Evolutionary conservation across 2,888 invertebrate genomes (phyloP).

Genomic region (Drosophila emarginata): DNA sequence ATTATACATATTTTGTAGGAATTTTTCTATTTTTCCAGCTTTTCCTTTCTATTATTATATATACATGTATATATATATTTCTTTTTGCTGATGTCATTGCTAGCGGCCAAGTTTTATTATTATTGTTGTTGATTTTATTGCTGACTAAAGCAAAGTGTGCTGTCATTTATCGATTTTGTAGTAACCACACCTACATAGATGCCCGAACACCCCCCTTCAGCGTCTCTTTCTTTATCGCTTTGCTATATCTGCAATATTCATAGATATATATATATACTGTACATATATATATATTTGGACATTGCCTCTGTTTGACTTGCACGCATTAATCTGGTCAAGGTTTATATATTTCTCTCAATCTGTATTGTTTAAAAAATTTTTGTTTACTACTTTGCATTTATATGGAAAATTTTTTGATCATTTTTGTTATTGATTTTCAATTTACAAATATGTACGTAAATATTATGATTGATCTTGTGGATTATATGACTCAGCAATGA

Average conservation of each 20-base stretch:
- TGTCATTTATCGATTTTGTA: slow-evolving; percentile 72
- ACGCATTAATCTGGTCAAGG: slow-evolving; percentile 73
- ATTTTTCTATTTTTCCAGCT: slow-evolving; percentile 1
- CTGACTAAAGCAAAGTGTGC: slow-evolving; percentile 57
- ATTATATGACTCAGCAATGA: slow-evolving; percentile 46
- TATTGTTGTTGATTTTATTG: slow-evolving; percentile 63
- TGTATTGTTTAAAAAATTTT: background rate
- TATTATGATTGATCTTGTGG: slow-evolving; percentile 59
- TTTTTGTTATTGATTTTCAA: slow-evolving; percentile 32
- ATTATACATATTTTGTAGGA: background rate
- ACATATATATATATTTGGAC: slow-evolving; percentile 30
- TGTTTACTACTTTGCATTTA: slow-evolving; percentile 20
- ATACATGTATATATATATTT: background rate
- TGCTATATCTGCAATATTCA: slow-evolving; percentile 34
- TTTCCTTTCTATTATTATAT: background rate
- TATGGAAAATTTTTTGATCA: slow-evolving; percentile 15
- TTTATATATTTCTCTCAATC: slow-evolving; percentile 43
- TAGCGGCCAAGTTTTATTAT: slow-evolving; percentile 60
- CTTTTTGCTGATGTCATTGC: slow-evolving; percentile 67
- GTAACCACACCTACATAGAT: slow-evolving; percentile 41
- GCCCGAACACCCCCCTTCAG: background rate
- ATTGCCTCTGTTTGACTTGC: slow-evolving; percentile 67
- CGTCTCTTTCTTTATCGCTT: slow-evolving; percentile 34
- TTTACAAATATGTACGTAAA: slow-evolving; percentile 23
- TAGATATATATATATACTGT: background rate